These are phyloP conservation scores for Ammodytes dubius DNA, from an alignment of 2,113 vertebrate genomes.

Conservation along the genomic window DNA sequence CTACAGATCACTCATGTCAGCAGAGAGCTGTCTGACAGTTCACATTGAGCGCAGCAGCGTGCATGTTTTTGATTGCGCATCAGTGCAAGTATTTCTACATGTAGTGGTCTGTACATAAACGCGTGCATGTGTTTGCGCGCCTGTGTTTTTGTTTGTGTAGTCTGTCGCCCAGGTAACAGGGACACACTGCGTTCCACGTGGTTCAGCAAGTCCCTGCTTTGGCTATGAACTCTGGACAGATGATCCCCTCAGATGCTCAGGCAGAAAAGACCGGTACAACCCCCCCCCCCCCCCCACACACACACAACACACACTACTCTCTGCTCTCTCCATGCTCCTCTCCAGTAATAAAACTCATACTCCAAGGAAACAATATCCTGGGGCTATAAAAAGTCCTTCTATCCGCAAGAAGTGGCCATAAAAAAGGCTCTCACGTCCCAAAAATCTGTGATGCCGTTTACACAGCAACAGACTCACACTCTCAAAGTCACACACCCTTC, in stretches of 20 bases:
- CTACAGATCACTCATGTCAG: conserved; percentile 55
- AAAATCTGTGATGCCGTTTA: conserved; percentile 64
- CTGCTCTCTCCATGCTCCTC: conserved; percentile 68
- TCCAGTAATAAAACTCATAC: conserved; percentile 81
- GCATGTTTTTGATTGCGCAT: conserved; percentile 61
- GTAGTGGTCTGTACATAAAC: conserved; percentile 31
- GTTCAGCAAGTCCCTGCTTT: conserved; percentile 60
- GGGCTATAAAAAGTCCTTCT: conserved; percentile 75
- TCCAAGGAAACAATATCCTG: conserved; percentile 81
- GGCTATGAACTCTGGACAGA: conserved; percentile 76
- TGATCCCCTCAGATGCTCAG: conserved; percentile 73
- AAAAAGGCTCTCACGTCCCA: conserved; percentile 75
- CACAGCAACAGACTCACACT: conserved; percentile 50
- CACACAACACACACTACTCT: conserved; percentile 16
- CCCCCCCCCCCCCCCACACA: conserved; percentile 21
- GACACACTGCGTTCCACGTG: conserved; percentile 68
- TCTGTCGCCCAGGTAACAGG: conserved; percentile 66
- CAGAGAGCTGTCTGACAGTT: conserved; percentile 48
- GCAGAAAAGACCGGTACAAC: conserved; percentile 75
- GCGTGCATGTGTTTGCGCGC: conserved; percentile 31
- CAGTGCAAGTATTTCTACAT: conserved; percentile 25
- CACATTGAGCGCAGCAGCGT: conserved; percentile 13
- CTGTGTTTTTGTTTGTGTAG: conserved; percentile 60
- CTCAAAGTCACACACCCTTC: conserved; percentile 43
- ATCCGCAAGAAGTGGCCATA: conserved; percentile 72